Conservation (phyloP, 1,140 invertebrate species). For the Himalopsyche phryganea region DNA sequence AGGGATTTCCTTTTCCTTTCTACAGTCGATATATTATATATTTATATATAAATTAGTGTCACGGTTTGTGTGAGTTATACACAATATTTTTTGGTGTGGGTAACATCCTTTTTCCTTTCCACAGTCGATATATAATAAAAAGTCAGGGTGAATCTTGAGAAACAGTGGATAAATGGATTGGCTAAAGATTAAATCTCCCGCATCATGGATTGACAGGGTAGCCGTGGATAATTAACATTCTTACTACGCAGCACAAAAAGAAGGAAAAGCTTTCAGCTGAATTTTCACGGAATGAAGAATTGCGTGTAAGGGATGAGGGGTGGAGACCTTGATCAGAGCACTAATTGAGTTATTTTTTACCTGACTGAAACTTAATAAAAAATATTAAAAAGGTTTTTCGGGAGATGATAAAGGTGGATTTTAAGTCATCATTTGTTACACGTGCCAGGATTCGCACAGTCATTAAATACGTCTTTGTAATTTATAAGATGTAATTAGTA, state of each 20-base stretch:
- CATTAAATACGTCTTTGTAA: too few species aligned
- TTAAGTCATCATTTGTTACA: too few species aligned
- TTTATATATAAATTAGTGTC: too few species aligned
- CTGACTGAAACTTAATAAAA: constrained; percentile 10
- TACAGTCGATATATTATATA: too few species aligned
- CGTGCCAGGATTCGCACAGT: too few species aligned
- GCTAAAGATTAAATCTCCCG: constrained; percentile 18
- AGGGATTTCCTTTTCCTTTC: too few species aligned
- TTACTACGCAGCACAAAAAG: constrained; percentile 12
- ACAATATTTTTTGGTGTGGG: too few species aligned
- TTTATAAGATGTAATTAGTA: too few species aligned
- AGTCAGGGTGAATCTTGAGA: too few species aligned
- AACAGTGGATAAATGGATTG: constrained; percentile 1
- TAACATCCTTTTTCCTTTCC: too few species aligned
- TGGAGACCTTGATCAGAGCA: constrained; percentile 7
- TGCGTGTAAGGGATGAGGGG: neutral
- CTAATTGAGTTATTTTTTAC: constrained; percentile 30
- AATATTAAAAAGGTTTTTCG: neutral
- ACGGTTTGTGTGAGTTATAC: too few species aligned
- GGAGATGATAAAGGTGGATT: neutral
- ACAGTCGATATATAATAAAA: too few species aligned
- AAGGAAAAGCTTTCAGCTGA: neutral
- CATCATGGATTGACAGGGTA: constrained; percentile 18
- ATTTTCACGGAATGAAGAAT: constrained; percentile 14
- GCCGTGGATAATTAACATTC: constrained; percentile 25